Conservation (phyloP, 2,113 vertebrate species). For the Dolichotis patagonum region DNA sequence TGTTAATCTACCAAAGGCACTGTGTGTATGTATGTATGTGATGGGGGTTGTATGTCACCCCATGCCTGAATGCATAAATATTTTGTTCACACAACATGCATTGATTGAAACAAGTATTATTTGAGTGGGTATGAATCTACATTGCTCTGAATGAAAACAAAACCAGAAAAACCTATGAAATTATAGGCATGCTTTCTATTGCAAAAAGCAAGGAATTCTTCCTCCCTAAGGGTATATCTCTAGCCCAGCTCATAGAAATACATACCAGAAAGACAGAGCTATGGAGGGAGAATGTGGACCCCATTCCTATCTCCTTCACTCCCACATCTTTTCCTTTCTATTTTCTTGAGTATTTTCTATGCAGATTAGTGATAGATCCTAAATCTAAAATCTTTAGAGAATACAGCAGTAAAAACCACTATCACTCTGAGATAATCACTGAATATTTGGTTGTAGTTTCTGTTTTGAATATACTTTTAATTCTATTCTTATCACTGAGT, state of each 20-base stretch:
- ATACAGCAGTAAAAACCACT: neutral
- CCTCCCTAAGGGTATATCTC: neutral
- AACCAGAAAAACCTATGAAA: neutral
- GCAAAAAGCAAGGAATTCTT: neutral
- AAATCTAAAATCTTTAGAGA: neutral
- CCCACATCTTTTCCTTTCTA: neutral
- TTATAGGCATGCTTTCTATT: neutral
- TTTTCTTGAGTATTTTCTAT: neutral
- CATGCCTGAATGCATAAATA: neutral
- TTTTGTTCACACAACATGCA: neutral
- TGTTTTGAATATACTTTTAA: neutral
- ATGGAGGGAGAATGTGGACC: neutral
- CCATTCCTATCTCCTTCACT: neutral
- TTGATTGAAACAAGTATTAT: slow-evolving; percentile 16
- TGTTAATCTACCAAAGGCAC: neutral
- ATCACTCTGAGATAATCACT: neutral
- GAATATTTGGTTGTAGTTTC: neutral
- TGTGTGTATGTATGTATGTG: neutral
- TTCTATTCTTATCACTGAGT: neutral
- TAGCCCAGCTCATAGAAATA: neutral
- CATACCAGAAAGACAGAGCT: neutral
- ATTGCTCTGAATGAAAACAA: neutral
- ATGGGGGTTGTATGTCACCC: neutral
- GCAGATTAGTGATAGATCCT: neutral
- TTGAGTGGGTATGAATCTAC: neutral